These are phyloP conservation scores for Xanthia togata DNA, from an alignment of 2,888 invertebrate genomes.

Conservation along the genomic window DNA sequence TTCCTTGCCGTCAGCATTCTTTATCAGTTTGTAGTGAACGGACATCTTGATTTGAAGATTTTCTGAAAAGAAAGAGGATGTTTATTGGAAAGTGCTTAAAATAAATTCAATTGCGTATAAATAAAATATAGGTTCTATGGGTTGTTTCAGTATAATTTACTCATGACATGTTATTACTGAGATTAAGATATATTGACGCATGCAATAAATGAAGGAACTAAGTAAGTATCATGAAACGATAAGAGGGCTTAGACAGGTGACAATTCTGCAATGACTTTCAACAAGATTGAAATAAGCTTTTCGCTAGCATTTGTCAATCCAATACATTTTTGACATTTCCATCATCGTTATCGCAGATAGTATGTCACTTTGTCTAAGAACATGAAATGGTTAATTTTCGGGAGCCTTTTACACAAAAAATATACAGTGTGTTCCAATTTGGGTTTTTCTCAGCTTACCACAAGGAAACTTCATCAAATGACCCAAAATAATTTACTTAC, in stretches of 20 bases:
- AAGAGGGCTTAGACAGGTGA: background rate
- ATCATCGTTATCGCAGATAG: background rate
- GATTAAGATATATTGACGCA: background rate
- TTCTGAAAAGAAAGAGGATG: constrained; percentile 30
- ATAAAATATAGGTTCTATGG: too few species aligned
- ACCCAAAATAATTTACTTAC: constrained; percentile 34
- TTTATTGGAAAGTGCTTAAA: background rate
- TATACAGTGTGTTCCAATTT: background rate
- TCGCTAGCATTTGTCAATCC: background rate
- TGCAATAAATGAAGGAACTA: background rate
- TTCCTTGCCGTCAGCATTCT: constrained; percentile 51
- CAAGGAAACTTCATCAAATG: background rate
- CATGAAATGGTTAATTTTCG: background rate
- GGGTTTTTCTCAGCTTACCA: background rate
- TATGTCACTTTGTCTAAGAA: background rate
- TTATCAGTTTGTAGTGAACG: constrained; percentile 47
- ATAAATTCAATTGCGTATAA: background rate
- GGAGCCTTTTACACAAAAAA: too few species aligned
- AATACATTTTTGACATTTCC: background rate
- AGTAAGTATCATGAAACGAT: background rate
- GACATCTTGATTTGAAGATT: constrained; percentile 40
- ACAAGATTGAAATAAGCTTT: background rate
- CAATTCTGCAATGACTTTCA: background rate
- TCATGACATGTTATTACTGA: background rate
- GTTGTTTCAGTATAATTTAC: background rate